Evolutionary conservation across 2,888 invertebrate species (phyloP).

Genomic region (Pomacea canaliculata): DNA sequence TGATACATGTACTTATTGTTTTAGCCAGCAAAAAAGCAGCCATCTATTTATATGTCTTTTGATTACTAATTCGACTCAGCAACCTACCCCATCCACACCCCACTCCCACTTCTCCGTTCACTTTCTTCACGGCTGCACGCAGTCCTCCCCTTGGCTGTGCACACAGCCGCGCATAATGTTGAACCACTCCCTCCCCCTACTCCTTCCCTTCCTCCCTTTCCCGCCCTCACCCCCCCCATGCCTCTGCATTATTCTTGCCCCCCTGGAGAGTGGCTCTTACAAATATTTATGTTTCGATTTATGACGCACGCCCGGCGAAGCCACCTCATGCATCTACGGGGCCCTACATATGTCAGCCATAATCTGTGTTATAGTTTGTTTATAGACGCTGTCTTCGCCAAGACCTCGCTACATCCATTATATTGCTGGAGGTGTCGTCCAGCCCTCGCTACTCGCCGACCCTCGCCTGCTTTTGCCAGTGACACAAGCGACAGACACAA

Average conservation of each 20-base stretch:
- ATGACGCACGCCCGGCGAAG: background rate
- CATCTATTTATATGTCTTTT: no score
- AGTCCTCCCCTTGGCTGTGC: background rate
- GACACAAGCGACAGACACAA: no score
- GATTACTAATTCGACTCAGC: no score
- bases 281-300: background rate
- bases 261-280: background rate
- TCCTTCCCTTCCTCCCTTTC: no score
- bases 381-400: no score
- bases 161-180: background rate
- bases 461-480: no score
- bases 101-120: background rate
- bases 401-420: background rate
- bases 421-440: background rate
- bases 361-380: no score
- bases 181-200: background rate
- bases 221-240: background rate
- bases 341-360: background rate
- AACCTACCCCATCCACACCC: background rate
- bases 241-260: conserved; percentile 3
- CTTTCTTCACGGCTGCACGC: conserved; percentile 3
- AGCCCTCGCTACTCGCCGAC: background rate
- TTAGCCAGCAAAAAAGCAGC: no score
- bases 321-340: background rate
- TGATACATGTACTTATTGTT: background rate